Conservation (phyloP, 2,888 invertebrate genomes). For the Timandra comae region DNA sequence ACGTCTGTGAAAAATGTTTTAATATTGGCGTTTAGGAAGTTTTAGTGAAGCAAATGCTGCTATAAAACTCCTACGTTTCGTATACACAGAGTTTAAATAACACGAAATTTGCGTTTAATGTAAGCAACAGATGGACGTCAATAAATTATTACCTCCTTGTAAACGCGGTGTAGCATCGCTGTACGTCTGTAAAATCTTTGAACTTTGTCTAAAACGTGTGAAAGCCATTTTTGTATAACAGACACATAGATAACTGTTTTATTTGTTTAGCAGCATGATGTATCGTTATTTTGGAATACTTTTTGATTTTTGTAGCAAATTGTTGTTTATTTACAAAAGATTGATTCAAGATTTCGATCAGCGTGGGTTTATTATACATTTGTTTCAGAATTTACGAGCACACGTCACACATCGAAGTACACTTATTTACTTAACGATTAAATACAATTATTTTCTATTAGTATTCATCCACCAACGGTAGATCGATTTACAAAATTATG, state of each 20-base stretch:
- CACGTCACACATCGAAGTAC: slow-evolving; percentile 34
- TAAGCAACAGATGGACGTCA: slow-evolving; percentile 47
- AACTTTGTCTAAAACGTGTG: too few relatives aligned
- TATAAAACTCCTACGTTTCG: slow-evolving; percentile 40
- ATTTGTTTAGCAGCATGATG: too few relatives aligned
- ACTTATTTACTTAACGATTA: slow-evolving; percentile 36
- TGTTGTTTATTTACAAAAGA: slow-evolving; percentile 2
- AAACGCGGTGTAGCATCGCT: slow-evolving; percentile 21
- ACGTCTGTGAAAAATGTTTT: slow-evolving; percentile 6
- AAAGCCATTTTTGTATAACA: too few relatives aligned
- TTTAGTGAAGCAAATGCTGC: slow-evolving; percentile 28
- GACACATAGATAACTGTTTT: too few relatives aligned
- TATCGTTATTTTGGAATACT: slow-evolving; percentile 32
- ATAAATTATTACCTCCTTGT: slow-evolving; percentile 44
- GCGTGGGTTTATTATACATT: too few relatives aligned
- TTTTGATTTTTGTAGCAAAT: slow-evolving; percentile 1
- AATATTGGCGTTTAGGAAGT: slow-evolving; percentile 24
- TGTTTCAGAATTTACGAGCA: slow-evolving; percentile 1
- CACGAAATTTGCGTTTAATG: slow-evolving; percentile 40
- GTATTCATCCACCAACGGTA: too few relatives aligned
- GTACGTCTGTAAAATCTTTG: too few relatives aligned
- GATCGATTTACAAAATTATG: too few relatives aligned
- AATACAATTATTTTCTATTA: slow-evolving; percentile 28
- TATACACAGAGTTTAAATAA: slow-evolving; percentile 37
- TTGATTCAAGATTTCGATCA: neutral